Evolutionary conservation across 35 echinoderm and acorn worm species (phyloP).

Genomic region (Diadema setosum): DNA sequence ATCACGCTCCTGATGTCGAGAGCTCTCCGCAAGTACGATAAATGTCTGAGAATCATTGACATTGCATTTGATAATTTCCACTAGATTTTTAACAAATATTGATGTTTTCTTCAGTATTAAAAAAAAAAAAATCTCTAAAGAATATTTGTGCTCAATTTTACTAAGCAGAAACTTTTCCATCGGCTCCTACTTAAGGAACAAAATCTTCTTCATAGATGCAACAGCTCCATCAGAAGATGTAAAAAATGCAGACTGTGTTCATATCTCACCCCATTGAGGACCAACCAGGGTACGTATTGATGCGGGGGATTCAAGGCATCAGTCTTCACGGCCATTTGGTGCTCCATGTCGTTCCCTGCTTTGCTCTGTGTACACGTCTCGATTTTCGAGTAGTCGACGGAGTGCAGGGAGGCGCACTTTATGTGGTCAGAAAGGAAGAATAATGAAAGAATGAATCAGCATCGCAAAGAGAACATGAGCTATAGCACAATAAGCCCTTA

Average conservation of each 20-base stretch:
- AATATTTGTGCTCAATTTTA: background rate
- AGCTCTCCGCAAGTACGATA: too few relatives aligned
- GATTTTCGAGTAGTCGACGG: constrained; percentile 19
- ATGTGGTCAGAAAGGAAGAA: too few relatives aligned
- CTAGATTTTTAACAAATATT: background rate
- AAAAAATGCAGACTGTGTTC: background rate
- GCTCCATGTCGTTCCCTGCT: constrained; percentile 67
- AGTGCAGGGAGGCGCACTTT: constrained; percentile 48
- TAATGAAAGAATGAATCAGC: too few relatives aligned
- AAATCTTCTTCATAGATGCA: background rate
- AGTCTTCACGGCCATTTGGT: constrained; percentile 78
- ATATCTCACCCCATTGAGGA: constrained; percentile 75
- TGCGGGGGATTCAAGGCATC: constrained; percentile 74
- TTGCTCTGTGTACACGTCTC: constrained; percentile 36
- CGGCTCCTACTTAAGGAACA: background rate
- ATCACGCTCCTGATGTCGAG: too few relatives aligned
- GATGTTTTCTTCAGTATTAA: background rate
- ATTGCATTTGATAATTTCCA: too few relatives aligned
- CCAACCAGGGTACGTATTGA: constrained; percentile 81
- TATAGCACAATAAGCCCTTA: too few relatives aligned
- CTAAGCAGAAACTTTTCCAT: background rate
- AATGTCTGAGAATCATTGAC: too few relatives aligned
- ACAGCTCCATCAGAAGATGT: background rate
- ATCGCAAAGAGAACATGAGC: too few relatives aligned
- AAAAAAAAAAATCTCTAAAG: background rate